A percentile compares a stretch with the other conserved stretches of the same genome.
Conservation (phyloP, 2,113 vertebrate genomes). For the Halichoerus grypus region DNA sequence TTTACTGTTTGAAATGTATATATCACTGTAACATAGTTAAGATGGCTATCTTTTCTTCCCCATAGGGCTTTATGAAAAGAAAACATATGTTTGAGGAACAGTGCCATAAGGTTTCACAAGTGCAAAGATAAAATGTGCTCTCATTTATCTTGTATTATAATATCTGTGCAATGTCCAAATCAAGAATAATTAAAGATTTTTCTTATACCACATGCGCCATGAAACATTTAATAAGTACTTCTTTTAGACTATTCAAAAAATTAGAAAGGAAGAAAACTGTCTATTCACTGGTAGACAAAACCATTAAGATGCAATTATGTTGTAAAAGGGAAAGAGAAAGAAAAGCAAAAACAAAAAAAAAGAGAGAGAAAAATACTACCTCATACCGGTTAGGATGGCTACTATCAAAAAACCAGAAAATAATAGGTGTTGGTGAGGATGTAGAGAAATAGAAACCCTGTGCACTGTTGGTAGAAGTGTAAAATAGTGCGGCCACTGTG, state of each 20-base stretch:
- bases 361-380: not conserved
- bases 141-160: conserved; percentile 68
- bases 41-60: not conserved
- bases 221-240: conserved; percentile 51
- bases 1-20: not conserved
- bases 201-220: conserved; percentile 43
- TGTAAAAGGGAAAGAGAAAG: not conserved
- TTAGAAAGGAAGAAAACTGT: conserved; percentile 32
- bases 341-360: not conserved
- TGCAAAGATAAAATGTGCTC: conserved; percentile 67
- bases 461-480: not conserved
- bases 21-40: not conserved
- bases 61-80: conserved; percentile 53
- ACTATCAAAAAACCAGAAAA: not conserved
- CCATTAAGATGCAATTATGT: not conserved
- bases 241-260: conserved; percentile 46
- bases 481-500: not conserved
- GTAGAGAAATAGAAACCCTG: not conserved
- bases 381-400: not conserved
- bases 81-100: conserved; percentile 44
- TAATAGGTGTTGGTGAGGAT: not conserved
- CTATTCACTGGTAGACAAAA: not conserved
- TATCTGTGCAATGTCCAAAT: conserved; percentile 57
- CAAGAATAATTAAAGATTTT: conserved; percentile 58
- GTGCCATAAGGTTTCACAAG: conserved; percentile 63